Conservation (phyloP, 2,113 vertebrate species). For the Channa maculata region DNA sequence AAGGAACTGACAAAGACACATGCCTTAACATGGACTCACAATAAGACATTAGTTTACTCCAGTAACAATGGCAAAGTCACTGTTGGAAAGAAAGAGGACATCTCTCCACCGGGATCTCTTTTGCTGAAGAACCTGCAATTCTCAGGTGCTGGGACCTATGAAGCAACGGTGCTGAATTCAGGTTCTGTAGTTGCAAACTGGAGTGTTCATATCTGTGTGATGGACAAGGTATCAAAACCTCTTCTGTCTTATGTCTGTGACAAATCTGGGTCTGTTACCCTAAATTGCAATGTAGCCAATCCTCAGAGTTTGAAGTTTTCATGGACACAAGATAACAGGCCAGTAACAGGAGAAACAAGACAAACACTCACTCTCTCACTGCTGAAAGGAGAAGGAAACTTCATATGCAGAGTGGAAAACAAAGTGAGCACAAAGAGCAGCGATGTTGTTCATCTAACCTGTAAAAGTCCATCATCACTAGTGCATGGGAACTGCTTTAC, state of each 20-base stretch:
- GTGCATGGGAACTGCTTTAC: slow-evolving; percentile 55
- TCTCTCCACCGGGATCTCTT: slow-evolving; percentile 56
- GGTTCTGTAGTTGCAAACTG: slow-evolving; percentile 1
- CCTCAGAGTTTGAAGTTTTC: slow-evolving; percentile 49
- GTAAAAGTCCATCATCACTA: slow-evolving; percentile 19
- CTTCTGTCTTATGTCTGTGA: slow-evolving; percentile 59
- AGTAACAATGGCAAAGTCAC: slow-evolving; percentile 3
- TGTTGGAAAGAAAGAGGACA: slow-evolving; percentile 51
- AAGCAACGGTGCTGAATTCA: not conserved
- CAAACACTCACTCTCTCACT: slow-evolving; percentile 57
- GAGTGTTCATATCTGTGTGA: slow-evolving; percentile 47
- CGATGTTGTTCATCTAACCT: slow-evolving; percentile 39
- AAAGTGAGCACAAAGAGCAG: slow-evolving; percentile 56
- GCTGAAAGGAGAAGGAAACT: slow-evolving; percentile 30
- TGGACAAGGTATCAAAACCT: slow-evolving; percentile 66
- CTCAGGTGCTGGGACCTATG: slow-evolving; percentile 58
- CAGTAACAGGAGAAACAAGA: slow-evolving; percentile 37
- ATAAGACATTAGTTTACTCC: slow-evolving; percentile 42
- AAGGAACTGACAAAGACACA: slow-evolving; percentile 27
- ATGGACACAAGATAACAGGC: slow-evolving; percentile 53
- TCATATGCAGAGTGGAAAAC: slow-evolving; percentile 60
- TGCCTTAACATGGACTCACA: slow-evolving; percentile 67
- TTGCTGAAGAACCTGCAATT: slow-evolving; percentile 46
- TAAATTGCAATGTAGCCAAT: slow-evolving; percentile 48
- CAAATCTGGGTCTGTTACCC: slow-evolving; percentile 27